These are phyloP conservation scores for Harpegnathos saltator DNA, from an alignment of 1,140 invertebrate species.

Conservation along the genomic window DNA sequence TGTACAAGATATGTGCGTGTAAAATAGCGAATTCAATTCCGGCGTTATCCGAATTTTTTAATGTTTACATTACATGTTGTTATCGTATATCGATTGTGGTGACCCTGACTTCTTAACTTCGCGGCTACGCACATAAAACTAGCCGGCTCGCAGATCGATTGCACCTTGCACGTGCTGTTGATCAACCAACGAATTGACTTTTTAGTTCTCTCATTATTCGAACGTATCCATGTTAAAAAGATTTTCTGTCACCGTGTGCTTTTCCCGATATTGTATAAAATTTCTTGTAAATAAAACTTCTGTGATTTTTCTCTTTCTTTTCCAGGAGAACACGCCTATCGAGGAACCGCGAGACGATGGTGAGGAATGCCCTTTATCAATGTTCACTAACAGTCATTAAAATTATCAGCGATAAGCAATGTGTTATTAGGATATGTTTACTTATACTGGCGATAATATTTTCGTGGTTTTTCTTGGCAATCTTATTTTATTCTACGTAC, in stretches of 20 bases:
- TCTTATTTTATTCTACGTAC: background rate
- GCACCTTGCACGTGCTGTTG: background rate
- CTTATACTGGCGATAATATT: constrained; percentile 6
- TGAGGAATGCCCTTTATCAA: constrained; percentile 78
- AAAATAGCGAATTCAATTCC: background rate
- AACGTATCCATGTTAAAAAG: background rate
- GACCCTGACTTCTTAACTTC: too few species aligned
- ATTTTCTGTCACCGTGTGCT: background rate
- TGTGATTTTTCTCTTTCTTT: constrained; percentile 58
- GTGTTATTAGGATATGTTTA: background rate
- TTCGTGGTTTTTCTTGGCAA: background rate
- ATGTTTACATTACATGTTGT: constrained; percentile 8
- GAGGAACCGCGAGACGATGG: constrained; percentile 89
- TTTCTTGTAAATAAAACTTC: constrained; percentile 46
- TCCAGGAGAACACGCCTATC: constrained; percentile 90
- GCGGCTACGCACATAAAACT: background rate
- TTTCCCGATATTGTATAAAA: background rate
- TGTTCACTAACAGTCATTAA: background rate
- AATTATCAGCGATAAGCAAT: constrained; percentile 4
- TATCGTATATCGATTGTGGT: background rate
- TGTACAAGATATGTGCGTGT: background rate
- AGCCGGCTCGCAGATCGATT: constrained; percentile 13
- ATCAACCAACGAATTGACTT: constrained; percentile 12
- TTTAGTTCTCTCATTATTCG: constrained; percentile 1
- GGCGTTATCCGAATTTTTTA: background rate